A percentile compares a stretch with the other conserved stretches of the same genome.
Evolutionary conservation across 1,140 invertebrate genomes (phyloP).

Genomic region (Lepidostoma basale): DNA sequence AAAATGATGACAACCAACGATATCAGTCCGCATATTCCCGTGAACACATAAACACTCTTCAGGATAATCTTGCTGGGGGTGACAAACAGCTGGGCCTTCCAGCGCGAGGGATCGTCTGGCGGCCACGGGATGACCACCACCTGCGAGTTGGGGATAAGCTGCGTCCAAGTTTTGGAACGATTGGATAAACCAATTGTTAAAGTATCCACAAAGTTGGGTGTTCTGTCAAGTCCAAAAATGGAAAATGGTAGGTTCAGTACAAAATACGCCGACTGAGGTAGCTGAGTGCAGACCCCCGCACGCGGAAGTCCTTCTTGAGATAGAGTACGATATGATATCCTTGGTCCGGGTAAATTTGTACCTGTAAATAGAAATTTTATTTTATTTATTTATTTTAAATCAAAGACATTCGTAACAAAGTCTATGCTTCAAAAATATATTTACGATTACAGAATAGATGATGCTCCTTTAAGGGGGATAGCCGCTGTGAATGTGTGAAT

Average conservation of each 20-base stretch:
- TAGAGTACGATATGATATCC: conserved; percentile 84
- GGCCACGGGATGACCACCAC: conserved; percentile 94
- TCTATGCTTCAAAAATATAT: background rate
- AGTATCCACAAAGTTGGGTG: conserved; percentile 96
- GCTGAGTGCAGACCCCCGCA: conserved; percentile 79
- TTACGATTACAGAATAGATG: background rate
- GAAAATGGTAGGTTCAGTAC: conserved; percentile 92
- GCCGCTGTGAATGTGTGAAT: too few species aligned
- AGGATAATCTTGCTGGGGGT: conserved; percentile 94
- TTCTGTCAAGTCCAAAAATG: conserved; percentile 93
- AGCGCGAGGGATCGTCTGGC: conserved; percentile 74
- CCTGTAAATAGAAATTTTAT: conserved; percentile 60
- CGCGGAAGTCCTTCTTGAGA: conserved; percentile 80
- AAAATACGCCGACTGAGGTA: conserved; percentile 91
- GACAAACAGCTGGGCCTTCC: conserved; percentile 94
- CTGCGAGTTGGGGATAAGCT: conserved; percentile 97
- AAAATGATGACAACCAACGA: conserved; percentile 83
- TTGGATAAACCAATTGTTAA: conserved; percentile 82
- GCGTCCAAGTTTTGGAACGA: conserved; percentile 77
- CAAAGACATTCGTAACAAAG: background rate
- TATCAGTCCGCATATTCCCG: conserved; percentile 86
- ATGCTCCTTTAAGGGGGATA: too few species aligned
- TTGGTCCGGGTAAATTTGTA: conserved; percentile 87
- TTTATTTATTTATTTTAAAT: background rate
- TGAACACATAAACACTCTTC: conserved; percentile 87